Evolutionary conservation across 2,888 invertebrate species (phyloP).

Genomic region (Drosophila pseudotalamancana): DNA sequence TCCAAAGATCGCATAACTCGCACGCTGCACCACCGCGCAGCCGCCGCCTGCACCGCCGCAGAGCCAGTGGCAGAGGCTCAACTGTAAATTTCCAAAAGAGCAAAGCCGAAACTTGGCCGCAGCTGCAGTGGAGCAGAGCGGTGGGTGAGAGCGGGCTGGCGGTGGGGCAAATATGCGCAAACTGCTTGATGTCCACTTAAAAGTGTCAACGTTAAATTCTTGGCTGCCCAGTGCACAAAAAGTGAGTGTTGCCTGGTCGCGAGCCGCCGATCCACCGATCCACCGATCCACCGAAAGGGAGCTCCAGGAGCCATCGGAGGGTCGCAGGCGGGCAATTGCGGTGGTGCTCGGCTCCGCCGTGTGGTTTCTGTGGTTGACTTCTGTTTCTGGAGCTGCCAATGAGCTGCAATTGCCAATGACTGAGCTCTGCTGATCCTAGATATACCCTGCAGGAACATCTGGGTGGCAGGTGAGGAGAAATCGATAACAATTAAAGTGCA

Average conservation of each 20-base stretch:
- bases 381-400: conserved; percentile 49
- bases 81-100: conserved; percentile 72
- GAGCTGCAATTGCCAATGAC: conserved; percentile 19
- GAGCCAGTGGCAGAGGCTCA: too few relatives aligned
- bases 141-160: neutral
- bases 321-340: conserved; percentile 5
- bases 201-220: conserved; percentile 82
- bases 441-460: neutral
- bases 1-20: conserved; percentile 79
- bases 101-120: conserved; percentile 52
- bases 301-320: neutral
- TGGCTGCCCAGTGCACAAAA: conserved; percentile 61
- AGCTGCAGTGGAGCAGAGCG: conserved; percentile 20
- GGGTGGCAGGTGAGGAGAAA: too few relatives aligned
- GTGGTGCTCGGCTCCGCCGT: neutral
- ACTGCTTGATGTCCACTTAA: conserved; percentile 82
- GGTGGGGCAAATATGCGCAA: conserved; percentile 66
- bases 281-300: conserved; percentile 2
- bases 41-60: conserved; percentile 2
- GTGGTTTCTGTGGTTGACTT: conserved; percentile 42
- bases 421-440: neutral
- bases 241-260: conserved; percentile 67
- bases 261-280: conserved; percentile 39
- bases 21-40: conserved; percentile 27
- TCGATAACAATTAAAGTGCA: too few relatives aligned